Conservation (phyloP, 1,140 invertebrate genomes). For the Muscidifurax raptorellus region DNA sequence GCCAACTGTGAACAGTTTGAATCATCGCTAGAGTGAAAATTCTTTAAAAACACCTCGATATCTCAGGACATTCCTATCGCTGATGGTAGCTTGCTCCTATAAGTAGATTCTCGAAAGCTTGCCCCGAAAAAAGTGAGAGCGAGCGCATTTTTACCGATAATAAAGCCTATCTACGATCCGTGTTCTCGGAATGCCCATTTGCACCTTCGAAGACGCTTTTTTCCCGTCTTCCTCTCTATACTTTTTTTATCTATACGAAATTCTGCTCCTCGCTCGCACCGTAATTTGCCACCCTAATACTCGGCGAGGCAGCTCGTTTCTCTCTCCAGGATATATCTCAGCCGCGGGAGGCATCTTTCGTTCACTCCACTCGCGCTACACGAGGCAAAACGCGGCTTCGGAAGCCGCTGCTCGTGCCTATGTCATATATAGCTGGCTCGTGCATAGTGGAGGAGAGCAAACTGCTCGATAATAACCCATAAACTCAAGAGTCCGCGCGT, state of each 20-base stretch:
- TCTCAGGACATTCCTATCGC: no score
- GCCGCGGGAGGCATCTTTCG: neutral
- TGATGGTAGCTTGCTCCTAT: no score
- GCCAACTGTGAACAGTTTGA: no score
- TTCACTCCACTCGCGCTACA: no score
- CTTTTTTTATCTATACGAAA: slow-evolving; percentile 3
- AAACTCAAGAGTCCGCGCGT: slow-evolving; percentile 14
- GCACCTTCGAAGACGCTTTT: neutral
- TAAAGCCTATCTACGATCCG: slow-evolving; percentile 11
- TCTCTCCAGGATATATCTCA: neutral
- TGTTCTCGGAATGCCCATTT: slow-evolving; percentile 13
- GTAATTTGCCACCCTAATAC: slow-evolving; percentile 6
- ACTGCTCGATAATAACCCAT: slow-evolving; percentile 34
- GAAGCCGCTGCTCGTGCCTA: neutral
- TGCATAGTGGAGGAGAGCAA: neutral
- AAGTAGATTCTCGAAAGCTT: neutral
- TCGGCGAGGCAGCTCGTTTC: neutral
- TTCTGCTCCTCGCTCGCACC: neutral
- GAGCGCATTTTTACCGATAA: neutral
- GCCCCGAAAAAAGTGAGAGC: no score
- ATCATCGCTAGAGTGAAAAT: no score
- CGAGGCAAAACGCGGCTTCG: slow-evolving; percentile 1
- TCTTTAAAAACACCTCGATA: no score
- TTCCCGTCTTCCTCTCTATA: neutral
- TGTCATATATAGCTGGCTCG: neutral